Base-by-base conservation (phyloP, 2,888 invertebrate genomes). In the Lithophane ornitopus region DNA sequence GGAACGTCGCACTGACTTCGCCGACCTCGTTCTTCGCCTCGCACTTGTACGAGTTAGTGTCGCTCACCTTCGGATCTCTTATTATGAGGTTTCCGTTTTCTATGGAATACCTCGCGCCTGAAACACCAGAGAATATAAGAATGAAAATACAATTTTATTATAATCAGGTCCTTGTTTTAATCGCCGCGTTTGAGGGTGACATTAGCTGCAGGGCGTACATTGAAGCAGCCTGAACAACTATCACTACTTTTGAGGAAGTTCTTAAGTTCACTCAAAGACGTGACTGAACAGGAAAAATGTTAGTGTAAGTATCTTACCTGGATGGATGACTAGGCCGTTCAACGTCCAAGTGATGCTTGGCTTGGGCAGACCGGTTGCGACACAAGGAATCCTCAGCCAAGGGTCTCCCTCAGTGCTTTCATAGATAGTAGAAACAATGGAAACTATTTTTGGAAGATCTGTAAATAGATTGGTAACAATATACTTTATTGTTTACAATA, bases 331-430 rank as follows among this genome's bases (percentile, higher is more conserved):
- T n/a, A 2, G 61, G 9, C 71, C 70, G 4, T 75, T 44, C 16
- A 75, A 11, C 26, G n/a, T 80, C 86, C 86, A 86, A 39, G 66
- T 73, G 8, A 84, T 77, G 3, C 4, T 58, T 58, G 86, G 85
- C 22, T 75, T 78, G 1, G 86, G 86, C 0, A 71, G 11, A 61
- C 86, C 85, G 1, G 59, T 61, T 28, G 78, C 74, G 8, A 26
- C n/a, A 54, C 86, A 86, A 34, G 82, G 82, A 9, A 86, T 82
- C 26, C 3, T 82, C 52, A 86, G 54, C 6, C 41, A 8, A 8
- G 68, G 26, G 26, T 81, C 78, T 14, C 82, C 85, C 26, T 86
- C 86, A 9, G 61, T 72, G 67, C 39, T 61, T 74, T 46, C 3
- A 26, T 49, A 26, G 63, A 39, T 70, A n/a, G 72, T 56, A 9